Conservation (phyloP, 2,113 vertebrate genomes). For the Poecilia latipinna region DNA sequence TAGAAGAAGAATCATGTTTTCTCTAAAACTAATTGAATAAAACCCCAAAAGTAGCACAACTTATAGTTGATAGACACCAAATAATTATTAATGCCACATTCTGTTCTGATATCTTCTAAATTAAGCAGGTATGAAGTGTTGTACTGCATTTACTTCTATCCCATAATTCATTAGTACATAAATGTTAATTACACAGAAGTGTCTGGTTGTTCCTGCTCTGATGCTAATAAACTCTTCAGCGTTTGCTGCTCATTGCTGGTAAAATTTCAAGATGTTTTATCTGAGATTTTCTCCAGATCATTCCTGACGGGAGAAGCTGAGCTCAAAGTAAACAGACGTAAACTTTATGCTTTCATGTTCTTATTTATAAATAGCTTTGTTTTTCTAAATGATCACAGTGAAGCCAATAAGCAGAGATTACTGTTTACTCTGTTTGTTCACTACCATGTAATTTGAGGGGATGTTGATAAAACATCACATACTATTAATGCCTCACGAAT, state of each 20-base stretch:
- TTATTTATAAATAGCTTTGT: background rate
- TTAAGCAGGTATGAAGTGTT: too few relatives aligned
- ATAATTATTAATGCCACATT: too few relatives aligned
- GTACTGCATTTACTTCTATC: too few relatives aligned
- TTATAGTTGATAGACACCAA: too few relatives aligned
- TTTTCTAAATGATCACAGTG: background rate
- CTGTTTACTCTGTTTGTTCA: background rate
- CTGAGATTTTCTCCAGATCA: background rate
- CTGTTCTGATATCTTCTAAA: too few relatives aligned
- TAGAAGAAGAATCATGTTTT: too few relatives aligned
- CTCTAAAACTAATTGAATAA: too few relatives aligned
- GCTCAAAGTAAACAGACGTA: background rate
- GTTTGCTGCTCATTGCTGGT: constrained; percentile 2
- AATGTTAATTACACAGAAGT: too few relatives aligned
- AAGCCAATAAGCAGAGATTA: background rate
- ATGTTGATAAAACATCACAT: background rate
- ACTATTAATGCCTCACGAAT: background rate
- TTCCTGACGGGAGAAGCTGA: background rate
- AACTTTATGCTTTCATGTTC: background rate
- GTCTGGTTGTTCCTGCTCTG: too few relatives aligned
- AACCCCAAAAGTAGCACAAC: too few relatives aligned
- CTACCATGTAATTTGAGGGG: background rate
- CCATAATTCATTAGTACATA: too few relatives aligned
- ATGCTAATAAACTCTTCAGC: background rate
- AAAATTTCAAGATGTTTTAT: background rate